phyloP scores from a whole-genome alignment of 35 echinoderm and acorn worm genomes.

The Ptychodera flava region DNA sequence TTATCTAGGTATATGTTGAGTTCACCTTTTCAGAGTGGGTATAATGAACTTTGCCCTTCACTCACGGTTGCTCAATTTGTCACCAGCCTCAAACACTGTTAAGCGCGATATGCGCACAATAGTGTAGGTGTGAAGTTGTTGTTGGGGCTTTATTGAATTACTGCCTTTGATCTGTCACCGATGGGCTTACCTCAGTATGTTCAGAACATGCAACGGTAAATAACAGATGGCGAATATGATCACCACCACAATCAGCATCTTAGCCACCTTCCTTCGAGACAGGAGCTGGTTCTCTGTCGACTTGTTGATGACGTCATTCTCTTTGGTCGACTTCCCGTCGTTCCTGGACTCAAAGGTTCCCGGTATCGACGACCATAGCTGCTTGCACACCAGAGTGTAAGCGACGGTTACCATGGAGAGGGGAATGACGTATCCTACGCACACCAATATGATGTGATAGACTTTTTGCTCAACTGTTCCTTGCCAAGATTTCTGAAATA shows the following conservation, averaged over 20 bases:
- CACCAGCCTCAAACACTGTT: no score
- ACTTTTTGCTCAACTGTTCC: not conserved
- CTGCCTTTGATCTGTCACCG: no score
- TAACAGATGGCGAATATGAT: not conserved
- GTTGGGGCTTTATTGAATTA: no score
- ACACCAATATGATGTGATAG: constrained; percentile 21
- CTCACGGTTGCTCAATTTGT: no score
- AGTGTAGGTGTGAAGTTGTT: no score
- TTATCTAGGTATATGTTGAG: no score
- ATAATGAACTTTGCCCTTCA: no score
- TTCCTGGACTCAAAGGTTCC: not conserved
- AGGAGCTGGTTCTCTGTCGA: not conserved
- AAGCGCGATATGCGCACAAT: no score
- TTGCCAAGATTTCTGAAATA: not conserved
- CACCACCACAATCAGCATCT: not conserved
- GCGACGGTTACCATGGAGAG: constrained; percentile 17
- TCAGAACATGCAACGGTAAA: not conserved
- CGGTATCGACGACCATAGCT: not conserved
- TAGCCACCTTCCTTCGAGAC: not conserved
- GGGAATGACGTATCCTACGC: constrained; percentile 33
- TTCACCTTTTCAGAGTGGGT: no score
- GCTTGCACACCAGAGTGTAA: constrained; percentile 17
- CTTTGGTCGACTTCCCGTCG: not conserved
- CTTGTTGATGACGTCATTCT: not conserved
- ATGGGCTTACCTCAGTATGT: not conserved